Evolutionary conservation across 2,113 vertebrate genomes (phyloP), one percentile per base, ranked within the genome.

Genomic region (Morone chrysops): DNA sequence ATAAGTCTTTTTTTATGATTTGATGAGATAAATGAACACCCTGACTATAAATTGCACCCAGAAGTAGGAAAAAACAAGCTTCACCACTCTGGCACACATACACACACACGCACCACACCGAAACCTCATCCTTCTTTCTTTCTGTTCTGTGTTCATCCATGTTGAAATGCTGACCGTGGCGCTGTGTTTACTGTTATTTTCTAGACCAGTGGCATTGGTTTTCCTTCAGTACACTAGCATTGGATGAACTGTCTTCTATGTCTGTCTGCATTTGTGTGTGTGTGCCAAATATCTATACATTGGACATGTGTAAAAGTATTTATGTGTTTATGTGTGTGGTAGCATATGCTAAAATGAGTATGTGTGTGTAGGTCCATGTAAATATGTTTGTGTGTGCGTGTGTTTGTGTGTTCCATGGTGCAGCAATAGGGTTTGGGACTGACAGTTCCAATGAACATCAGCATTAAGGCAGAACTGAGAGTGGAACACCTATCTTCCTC

Each of bases 381-480:
- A 17, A 9, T 36, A 20, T 12, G 10, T 62, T 17, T 79, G 20
- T 45, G 31, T 70, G 66, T 77, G 36, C 73, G 45, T 75, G 51
- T 75, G 50, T 53, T 75, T 31, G 31, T 31, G 31, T 31, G 31
- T 56, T 50, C 31, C 12, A 22, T 22, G 48, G 62, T 73, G 75
- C 43, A 65, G 70, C 66, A 51, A 74, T 4, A 70, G 68, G 16
- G 18, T 74, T 78, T 71, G 71, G 47, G 75, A 43, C 88, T 92
- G 92, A 90, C 92, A 86, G 56, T 75, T 91, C 59, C 71, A 89
- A 92, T 93, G 79, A 92, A 78, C 81, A 85, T 92, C 90, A 89
- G 78, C 85, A 91, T 93, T 92, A 92, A 86, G 84, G 82, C 84
- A 84, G 83, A 82, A 71, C 70, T 63, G 83, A 81, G 69, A 80